Percentiles rank a stretch among this genome's conserved stretches.
phyloP scores from a whole-genome alignment of 2,113 vertebrate genomes.

The Balaenoptera acutorostrata region DNA sequence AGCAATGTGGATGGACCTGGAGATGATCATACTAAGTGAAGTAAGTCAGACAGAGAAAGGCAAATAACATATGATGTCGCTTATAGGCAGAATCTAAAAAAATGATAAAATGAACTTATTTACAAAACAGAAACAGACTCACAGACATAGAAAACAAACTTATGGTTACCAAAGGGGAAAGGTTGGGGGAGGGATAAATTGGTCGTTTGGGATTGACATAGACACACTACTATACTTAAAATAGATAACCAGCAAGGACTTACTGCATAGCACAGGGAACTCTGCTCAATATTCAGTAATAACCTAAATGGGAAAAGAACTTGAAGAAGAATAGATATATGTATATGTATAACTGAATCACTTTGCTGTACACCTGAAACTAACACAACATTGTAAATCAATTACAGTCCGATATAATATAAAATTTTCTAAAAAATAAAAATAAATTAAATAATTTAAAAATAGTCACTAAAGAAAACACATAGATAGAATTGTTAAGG shows the following conservation, averaged over 20 bases:
- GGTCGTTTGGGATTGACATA: neutral
- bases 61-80: neutral
- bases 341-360: neutral
- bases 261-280: neutral
- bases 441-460: too few species aligned
- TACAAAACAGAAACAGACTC: neutral
- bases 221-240: neutral
- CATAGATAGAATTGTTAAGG: neutral
- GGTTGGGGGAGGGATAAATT: neutral
- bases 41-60: neutral
- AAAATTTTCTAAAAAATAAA: too few species aligned
- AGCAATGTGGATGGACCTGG: neutral
- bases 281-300: neutral
- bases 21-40: neutral
- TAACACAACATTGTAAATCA: neutral
- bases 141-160: neutral
- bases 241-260: neutral
- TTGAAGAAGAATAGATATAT: neutral
- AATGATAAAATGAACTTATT: neutral
- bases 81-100: neutral
- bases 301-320: neutral
- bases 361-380: neutral
- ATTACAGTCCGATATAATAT: neutral
- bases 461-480: too few species aligned
- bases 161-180: neutral